These are phyloP conservation scores for Micropoecilia bifurca DNA, from an alignment of 2,797 vertebrate genomes.

Conservation along the genomic window DNA sequence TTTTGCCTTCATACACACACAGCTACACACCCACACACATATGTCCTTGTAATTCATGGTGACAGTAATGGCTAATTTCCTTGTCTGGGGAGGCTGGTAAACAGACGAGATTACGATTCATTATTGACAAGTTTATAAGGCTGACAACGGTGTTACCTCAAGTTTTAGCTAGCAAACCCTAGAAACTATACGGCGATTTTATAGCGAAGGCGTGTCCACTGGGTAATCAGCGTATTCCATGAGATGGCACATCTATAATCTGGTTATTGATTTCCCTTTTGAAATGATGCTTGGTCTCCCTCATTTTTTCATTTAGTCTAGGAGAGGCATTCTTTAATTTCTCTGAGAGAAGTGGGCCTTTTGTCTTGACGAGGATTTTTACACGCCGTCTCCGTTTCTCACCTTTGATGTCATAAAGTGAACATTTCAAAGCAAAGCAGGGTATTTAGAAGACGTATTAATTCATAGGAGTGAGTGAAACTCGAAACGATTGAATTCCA, in stretches of 20 bases:
- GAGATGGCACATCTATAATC: neutral
- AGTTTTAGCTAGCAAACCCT: slow-evolving; percentile 13
- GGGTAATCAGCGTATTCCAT: neutral
- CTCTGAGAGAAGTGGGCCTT: neutral
- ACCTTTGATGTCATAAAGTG: slow-evolving; percentile 2
- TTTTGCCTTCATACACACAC: slow-evolving; percentile 46
- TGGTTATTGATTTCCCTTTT: neutral
- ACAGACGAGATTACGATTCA: slow-evolving; percentile 65
- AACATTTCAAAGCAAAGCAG: slow-evolving; percentile 8
- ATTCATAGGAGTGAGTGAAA: slow-evolving; percentile 15
- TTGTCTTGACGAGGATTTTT: neutral
- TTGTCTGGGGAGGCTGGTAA: slow-evolving; percentile 63
- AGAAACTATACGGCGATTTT: slow-evolving; percentile 33
- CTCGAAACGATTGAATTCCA: slow-evolving; percentile 20
- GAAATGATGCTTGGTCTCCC: neutral
- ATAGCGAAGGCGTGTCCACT: slow-evolving; percentile 11
- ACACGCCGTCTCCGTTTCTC: neutral
- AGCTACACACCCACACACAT: slow-evolving; percentile 57
- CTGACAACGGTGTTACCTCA: slow-evolving; percentile 31
- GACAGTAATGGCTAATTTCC: slow-evolving; percentile 69
- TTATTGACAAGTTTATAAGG: slow-evolving; percentile 61
- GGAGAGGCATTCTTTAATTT: neutral
- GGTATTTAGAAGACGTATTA: slow-evolving; percentile 7
- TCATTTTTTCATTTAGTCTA: neutral
- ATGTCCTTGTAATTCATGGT: slow-evolving; percentile 61